These are phyloP conservation scores for Datnioides undecimradiatus DNA, from an alignment of 2,113 vertebrate species.

Conservation along the genomic window DNA sequence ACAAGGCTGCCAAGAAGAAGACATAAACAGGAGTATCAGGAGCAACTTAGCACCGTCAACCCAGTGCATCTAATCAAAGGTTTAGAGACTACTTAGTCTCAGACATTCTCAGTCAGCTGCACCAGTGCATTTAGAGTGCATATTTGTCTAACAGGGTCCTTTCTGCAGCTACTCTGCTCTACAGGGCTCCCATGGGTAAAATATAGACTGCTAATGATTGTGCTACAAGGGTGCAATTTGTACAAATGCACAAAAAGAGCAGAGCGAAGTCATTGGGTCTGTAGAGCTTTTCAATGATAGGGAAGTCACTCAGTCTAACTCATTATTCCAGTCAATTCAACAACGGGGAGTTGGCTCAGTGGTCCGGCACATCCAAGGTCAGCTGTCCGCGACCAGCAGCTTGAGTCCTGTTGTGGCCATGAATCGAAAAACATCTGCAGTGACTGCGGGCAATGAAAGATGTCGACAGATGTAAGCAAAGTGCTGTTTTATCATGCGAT, in stretches of 20 bases:
- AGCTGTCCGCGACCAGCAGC: not conserved
- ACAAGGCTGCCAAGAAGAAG: slow-evolving; percentile 16
- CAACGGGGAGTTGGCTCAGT: slow-evolving; percentile 24
- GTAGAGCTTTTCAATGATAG: slow-evolving; percentile 25
- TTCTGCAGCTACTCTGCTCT: slow-evolving; percentile 44
- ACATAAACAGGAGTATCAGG: slow-evolving; percentile 4
- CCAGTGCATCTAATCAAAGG: slow-evolving; percentile 53
- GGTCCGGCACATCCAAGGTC: slow-evolving; percentile 44
- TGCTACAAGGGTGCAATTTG: slow-evolving; percentile 63
- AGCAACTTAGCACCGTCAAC: not conserved
- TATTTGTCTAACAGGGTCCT: slow-evolving; percentile 57
- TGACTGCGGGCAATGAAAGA: not conserved
- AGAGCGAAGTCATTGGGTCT: slow-evolving; percentile 18
- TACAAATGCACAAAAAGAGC: slow-evolving; percentile 48
- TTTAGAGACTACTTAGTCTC: slow-evolving; percentile 22
- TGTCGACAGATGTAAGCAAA: slow-evolving; percentile 28
- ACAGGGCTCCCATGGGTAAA: slow-evolving; percentile 62
- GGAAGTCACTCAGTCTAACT: slow-evolving; percentile 43
- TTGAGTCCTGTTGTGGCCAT: slow-evolving; percentile 7
- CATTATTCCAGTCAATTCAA: slow-evolving; percentile 63
- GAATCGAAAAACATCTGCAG: slow-evolving; percentile 12
- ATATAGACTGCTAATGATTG: slow-evolving; percentile 67
- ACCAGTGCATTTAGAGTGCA: slow-evolving; percentile 48
- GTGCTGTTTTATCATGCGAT: slow-evolving; percentile 20
- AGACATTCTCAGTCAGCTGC: slow-evolving; percentile 41